Base-by-base conservation (phyloP, 1,140 invertebrate species). In the Philopotamus ludificatus region DNA sequence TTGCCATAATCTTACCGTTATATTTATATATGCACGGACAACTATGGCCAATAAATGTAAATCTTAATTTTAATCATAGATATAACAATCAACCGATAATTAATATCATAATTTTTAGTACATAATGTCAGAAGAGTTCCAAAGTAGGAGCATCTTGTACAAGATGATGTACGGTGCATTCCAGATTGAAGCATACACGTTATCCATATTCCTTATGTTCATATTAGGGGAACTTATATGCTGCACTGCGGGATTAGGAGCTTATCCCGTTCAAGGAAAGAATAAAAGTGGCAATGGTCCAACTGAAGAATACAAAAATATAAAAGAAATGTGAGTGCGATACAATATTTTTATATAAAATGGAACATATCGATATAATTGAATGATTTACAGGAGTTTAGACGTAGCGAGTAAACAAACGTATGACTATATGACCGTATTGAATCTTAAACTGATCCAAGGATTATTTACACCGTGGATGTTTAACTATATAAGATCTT, bases 171-270 rank as follows among this genome's bases (percentile, higher is more conserved):
- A 94, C 73, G 90, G 93, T 68, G 90, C 91, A 77, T 88, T 91
- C 1, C 83, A 91, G 49, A 98, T 98, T 75, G 86, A 92, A 21
- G 87, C 86, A 51, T 97, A 97, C 76, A 86, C 94, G 4, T 89
- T 92, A 77, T 83, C 95, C 59, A 88, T 99, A 51, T 98, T 95
- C 73, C 86, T 87, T 20, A 95, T 93, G 0, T 90, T 97, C 83
- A 86, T 89, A 1, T 74, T 98, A 15, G 90, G 94, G 0, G 95
- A 98, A 77, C 92, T 90, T 75, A 89, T 92, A n/a, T 97, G 94
- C 74, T 92, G 93, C 15, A 89, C 90, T 74, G 87, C 90, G 16
- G 94, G 93, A 0, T 79, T 98, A 2, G 96, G 96, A 7, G 92
- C 91, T 2, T 98, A 98, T 80, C 96, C 95, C 0, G 80, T 79